phyloP scores from a whole-genome alignment of 2,888 invertebrate genomes.

The Odiellus spinosus region DNA sequence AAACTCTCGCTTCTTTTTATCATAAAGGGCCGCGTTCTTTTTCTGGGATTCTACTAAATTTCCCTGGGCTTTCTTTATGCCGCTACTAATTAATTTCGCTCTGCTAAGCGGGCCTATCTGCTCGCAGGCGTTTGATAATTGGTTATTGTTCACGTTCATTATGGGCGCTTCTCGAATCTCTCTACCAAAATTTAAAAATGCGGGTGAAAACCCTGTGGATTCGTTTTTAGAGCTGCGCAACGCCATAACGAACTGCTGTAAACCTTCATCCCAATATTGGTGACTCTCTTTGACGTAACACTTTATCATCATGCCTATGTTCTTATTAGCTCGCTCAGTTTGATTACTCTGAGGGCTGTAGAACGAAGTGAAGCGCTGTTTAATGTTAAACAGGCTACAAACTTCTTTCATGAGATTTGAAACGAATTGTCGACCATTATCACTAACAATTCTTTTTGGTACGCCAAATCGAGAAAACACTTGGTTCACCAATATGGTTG shows the following conservation, averaged over 20 bases:
- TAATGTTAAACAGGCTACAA: not conserved
- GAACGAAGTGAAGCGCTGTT: not conserved
- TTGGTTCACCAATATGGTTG: not conserved
- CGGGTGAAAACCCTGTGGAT: not conserved
- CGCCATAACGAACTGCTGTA: conserved; percentile 5
- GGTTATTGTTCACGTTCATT: too few species aligned
- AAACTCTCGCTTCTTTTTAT: too few species aligned
- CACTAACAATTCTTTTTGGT: conserved; percentile 3
- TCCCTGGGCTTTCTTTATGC: too few species aligned
- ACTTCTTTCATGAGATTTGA: not conserved
- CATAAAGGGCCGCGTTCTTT: too few species aligned
- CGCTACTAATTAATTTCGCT: too few species aligned
- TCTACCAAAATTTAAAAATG: conserved; percentile 2
- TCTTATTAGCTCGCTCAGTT: conserved; percentile 4
- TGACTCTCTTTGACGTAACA: conserved; percentile 4
- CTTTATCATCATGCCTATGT: conserved; percentile 5
- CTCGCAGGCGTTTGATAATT: too few species aligned
- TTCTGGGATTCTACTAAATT: too few species aligned
- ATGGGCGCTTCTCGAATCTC: too few species aligned
- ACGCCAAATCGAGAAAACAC: conserved; percentile 6
- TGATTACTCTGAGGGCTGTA: conserved; percentile 11
- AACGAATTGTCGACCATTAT: conserved; percentile 1
- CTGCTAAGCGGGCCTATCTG: too few species aligned
- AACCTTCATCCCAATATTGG: not conserved
- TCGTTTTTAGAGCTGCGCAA: conserved; percentile 2